Evolutionary conservation across 2,113 vertebrate species (phyloP).

Genomic region (Felis chaus): DNA sequence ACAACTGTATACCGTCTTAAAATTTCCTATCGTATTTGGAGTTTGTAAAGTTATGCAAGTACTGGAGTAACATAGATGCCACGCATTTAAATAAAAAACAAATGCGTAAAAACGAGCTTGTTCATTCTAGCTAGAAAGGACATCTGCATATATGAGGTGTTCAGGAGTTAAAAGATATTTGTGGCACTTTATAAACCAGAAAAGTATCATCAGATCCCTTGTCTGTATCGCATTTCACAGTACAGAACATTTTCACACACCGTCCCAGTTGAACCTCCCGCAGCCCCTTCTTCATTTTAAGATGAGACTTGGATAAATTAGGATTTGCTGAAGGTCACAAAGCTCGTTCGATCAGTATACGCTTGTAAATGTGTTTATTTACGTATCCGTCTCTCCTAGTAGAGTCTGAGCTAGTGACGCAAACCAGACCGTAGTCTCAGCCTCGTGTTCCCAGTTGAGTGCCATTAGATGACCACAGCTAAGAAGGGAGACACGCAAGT

Average conservation of each 20-base stretch:
- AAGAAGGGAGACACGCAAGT: neutral
- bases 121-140: neutral
- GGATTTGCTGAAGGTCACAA: neutral
- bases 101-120: neutral
- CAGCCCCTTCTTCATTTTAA: neutral
- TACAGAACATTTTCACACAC: too few species aligned
- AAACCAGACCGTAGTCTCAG: neutral
- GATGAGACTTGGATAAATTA: neutral
- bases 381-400: neutral
- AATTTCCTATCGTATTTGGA: neutral
- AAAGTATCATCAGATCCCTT: neutral
- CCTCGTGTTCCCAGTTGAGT: neutral
- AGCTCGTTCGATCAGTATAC: too few species aligned
- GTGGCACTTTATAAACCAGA: neutral
- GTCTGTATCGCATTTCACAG: rapidly evolving
- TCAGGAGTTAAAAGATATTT: neutral
- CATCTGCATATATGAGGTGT: neutral
- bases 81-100: neutral
- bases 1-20: neutral
- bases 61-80: neutral
- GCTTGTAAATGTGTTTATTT: rapidly evolving
- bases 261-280: neutral
- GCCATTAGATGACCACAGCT: neutral
- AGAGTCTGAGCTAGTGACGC: neutral
- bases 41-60: neutral